Percentiles rank a stretch among this genome's conserved stretches.
Evolutionary conservation across 2,888 invertebrate genomes (phyloP).

Genomic region (Zaprionus obscuricornis): DNA sequence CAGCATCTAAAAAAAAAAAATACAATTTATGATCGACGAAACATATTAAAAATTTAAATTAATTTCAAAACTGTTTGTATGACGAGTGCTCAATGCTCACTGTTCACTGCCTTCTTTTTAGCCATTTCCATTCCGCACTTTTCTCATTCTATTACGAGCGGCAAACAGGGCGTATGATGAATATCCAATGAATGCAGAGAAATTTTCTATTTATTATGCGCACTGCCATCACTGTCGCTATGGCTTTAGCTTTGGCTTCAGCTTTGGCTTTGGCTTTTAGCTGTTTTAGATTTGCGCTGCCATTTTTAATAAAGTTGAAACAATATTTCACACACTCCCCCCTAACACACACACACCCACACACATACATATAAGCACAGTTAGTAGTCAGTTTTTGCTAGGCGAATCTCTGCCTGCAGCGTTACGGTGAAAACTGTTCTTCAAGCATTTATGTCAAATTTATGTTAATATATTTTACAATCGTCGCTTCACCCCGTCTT

Average conservation of each 20-base stretch:
- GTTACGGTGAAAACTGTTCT: no score
- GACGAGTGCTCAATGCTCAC: no score
- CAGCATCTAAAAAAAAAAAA: constrained; percentile 37
- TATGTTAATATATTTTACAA: constrained; percentile 79
- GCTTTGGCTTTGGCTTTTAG: constrained; percentile 29
- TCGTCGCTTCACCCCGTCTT: constrained; percentile 45
- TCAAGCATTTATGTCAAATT: constrained; percentile 81
- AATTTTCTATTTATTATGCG: constrained; percentile 60
- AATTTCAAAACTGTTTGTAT: constrained; percentile 63
- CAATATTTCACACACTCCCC: constrained; percentile 75
- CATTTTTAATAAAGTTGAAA: constrained; percentile 77
- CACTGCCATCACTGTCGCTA: constrained; percentile 33
- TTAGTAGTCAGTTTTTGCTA: neutral
- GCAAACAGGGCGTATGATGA: constrained; percentile 50
- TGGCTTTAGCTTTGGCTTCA: constrained; percentile 42
- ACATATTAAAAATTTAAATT: constrained; percentile 72
- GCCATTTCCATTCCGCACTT: neutral
- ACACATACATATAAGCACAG: constrained; percentile 1
- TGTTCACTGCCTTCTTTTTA: no score
- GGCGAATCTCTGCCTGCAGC: constrained; percentile 24
- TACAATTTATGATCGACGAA: constrained; percentile 57
- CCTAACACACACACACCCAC: constrained; percentile 24
- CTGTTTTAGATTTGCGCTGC: constrained; percentile 55
- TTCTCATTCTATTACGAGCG: constrained; percentile 1
- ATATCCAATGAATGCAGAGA: constrained; percentile 46